Base-by-base conservation (phyloP, 2,888 invertebrate species). In the Alcis repandata region DNA sequence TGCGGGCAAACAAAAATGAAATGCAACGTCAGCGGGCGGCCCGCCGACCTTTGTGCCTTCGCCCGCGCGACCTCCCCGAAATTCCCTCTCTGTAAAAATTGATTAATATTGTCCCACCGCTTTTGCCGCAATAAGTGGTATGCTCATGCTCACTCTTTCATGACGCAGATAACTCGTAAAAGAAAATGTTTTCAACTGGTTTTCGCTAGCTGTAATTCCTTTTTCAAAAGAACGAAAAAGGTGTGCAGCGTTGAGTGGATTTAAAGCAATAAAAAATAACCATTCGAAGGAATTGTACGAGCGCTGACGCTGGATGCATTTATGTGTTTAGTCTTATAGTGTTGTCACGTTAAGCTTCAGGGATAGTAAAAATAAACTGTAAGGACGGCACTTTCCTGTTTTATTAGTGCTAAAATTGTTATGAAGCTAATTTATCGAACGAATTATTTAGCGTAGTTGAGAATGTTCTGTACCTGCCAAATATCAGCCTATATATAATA, bases 1-100 rank as follows among this genome's bases (percentile, higher is more conserved):
- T 86, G 84, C 78, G 84, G 83, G 81, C 84, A 85, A 85, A 88
- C 85, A 88, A 88, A 89, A 90, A 89, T 89, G 83, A 89, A 90
- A 89, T 89, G 89, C 90, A 88, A 80, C 84, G 89, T 90, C 89
- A 89, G 86, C 88, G 84, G 80, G 79, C 79, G 83, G 77, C 71
- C 76, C 79, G 77, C 74, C 83, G 83, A 87, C 87, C 88, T 89
- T 89, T 89, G 85, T 89, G 81, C 80, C 82, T 78, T 76, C 79
- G 74, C 76, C 74, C 63, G 78, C 78, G 79, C 83, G 79, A 78
- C 82, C 81, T 84, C 83, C 82, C 83, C 82, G 74, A 86, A 90
- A 89, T 86, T 83, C 84, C 83, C 83, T 82, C 83, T 84, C 78
- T 86, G 87, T 87, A 86, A 88, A 90, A 90, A 90, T 89, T 90